These are phyloP conservation scores for Acanthopleura granulata DNA, from an alignment of 2,888 invertebrate genomes.

Conservation along the genomic window DNA sequence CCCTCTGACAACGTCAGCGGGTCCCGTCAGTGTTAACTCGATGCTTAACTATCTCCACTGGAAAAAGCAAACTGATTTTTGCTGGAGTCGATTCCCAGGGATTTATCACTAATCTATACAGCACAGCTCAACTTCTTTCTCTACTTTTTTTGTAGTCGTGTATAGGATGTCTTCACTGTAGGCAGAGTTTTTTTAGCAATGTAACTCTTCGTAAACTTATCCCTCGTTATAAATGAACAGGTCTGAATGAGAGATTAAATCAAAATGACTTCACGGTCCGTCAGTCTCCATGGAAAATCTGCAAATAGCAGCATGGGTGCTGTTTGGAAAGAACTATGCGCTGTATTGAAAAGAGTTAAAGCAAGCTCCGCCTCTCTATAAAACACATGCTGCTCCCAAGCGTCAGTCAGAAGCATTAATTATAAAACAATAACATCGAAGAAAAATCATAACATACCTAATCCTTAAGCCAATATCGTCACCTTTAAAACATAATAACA, in stretches of 20 bases:
- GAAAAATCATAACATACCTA: background rate
- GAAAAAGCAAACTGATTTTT: background rate
- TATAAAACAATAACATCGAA: background rate
- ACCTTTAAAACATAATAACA: background rate
- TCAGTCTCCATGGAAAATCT: background rate
- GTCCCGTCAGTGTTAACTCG: constrained; percentile 2
- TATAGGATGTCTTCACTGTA: background rate
- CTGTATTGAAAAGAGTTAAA: background rate
- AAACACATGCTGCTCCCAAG: background rate
- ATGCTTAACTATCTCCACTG: background rate
- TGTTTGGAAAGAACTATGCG: background rate
- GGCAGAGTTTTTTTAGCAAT: background rate
- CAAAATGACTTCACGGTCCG: background rate
- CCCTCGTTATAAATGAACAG: background rate
- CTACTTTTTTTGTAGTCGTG: background rate
- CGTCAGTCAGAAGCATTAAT: background rate
- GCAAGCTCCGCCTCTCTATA: background rate
- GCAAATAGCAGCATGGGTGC: background rate
- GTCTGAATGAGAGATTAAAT: background rate
- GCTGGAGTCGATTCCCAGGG: background rate
- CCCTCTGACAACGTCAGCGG: background rate
- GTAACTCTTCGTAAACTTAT: background rate
- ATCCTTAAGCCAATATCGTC: constrained; percentile 1
- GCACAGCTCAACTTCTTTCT: too few relatives aligned
- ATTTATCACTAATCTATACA: background rate